phyloP scores from a whole-genome alignment of 2,888 invertebrate species.

The Cheilosia vulpina region DNA sequence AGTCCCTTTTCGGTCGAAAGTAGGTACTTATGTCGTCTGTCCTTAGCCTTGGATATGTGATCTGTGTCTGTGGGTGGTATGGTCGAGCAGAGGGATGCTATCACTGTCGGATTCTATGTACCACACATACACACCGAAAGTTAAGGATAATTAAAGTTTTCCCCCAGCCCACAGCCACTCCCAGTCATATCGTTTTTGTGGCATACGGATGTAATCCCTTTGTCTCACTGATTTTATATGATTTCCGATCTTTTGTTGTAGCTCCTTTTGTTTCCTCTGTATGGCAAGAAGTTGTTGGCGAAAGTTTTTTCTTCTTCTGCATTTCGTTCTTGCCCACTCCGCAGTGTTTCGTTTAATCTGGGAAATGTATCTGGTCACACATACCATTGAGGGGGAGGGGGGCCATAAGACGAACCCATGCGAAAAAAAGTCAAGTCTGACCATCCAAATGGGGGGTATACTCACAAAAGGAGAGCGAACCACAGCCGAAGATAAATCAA shows the following conservation, averaged over 20 bases:
- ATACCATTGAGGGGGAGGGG: conserved; percentile 1
- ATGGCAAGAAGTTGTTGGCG: conserved; percentile 49
- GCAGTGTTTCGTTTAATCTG: conserved; percentile 66
- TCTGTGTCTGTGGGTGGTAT: conserved; percentile 31
- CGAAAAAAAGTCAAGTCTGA: conserved; percentile 55
- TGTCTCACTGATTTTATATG: conserved; percentile 76
- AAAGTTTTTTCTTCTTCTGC: conserved; percentile 44
- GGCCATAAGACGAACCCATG: conserved; percentile 37
- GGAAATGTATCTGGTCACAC: conserved; percentile 75
- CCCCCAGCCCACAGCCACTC: conserved; percentile 1
- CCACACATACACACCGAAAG: conserved; percentile 48
- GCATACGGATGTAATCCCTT: conserved; percentile 73
- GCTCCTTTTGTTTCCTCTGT: conserved; percentile 68
- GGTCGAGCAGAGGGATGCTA: conserved; percentile 38
- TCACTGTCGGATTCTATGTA: conserved; percentile 51
- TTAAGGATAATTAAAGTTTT: conserved; percentile 74
- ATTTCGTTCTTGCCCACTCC: conserved; percentile 9
- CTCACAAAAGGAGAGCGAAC: conserved; percentile 22
- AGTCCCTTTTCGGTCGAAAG: conserved; percentile 53
- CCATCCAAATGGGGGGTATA: neutral
- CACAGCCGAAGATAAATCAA: conserved; percentile 63
- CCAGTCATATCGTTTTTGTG: conserved; percentile 40
- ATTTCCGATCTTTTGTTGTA: conserved; percentile 76
- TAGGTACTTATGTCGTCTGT: conserved; percentile 63
- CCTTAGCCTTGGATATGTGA: conserved; percentile 48